These are phyloP conservation scores for Amphiprion ocellaris DNA, from an alignment of 2,113 vertebrate genomes.

Conservation along the genomic window DNA sequence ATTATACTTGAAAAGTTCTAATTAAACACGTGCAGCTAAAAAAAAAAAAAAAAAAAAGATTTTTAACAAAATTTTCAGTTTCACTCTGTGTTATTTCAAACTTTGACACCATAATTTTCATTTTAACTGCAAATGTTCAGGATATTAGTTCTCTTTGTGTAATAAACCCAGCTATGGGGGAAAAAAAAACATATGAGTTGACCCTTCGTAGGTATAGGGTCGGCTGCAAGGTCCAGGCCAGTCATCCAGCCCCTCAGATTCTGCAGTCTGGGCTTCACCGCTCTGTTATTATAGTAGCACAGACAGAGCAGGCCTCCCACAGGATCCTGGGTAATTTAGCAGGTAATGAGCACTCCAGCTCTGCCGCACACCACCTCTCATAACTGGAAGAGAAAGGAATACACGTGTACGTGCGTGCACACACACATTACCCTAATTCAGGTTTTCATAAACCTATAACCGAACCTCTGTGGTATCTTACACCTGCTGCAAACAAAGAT, in stretches of 20 bases:
- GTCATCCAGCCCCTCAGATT: slow-evolving; percentile 2
- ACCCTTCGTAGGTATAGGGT: no score
- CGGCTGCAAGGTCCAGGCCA: slow-evolving; percentile 4
- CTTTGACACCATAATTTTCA: no score
- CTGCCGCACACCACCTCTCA: slow-evolving; percentile 24
- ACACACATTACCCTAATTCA: not conserved
- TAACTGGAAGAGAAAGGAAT: slow-evolving; percentile 19
- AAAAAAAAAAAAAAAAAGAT: no score
- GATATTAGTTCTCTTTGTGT: no score
- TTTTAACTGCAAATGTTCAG: no score
- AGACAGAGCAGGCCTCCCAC: slow-evolving; percentile 39
- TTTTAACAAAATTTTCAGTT: no score
- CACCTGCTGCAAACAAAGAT: slow-evolving; percentile 19
- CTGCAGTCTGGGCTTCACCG: not conserved
- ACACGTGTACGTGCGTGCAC: not conserved
- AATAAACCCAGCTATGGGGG: no score
- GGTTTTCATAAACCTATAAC: slow-evolving; percentile 18
- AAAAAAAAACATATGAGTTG: no score
- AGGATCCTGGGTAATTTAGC: slow-evolving; percentile 64
- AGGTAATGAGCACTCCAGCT: slow-evolving; percentile 56
- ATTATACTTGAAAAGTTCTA: no score
- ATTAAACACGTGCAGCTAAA: no score
- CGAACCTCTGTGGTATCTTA: slow-evolving; percentile 23
- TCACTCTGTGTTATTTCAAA: no score
- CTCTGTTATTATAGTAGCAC: slow-evolving; percentile 11